Conservation (phyloP, 2,888 invertebrate genomes). For the Tetragnatha montana region DNA sequence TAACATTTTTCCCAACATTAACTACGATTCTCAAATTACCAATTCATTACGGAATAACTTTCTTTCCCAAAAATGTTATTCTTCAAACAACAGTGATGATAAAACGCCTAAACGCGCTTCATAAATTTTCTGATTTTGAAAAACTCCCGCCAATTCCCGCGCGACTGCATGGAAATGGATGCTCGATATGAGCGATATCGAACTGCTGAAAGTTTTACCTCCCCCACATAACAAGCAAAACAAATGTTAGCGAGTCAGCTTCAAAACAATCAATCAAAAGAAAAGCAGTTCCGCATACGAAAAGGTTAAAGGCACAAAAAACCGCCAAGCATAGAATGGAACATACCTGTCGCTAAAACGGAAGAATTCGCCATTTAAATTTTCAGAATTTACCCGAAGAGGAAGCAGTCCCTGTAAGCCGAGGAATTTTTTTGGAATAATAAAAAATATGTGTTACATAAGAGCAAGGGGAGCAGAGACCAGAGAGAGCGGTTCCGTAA, state of each 20-base stretch:
- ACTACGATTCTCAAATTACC: too few species aligned
- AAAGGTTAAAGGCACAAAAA: not conserved
- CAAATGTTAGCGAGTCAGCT: not conserved
- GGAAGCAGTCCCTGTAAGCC: not conserved
- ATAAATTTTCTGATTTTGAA: too few species aligned
- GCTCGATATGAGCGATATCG: too few species aligned
- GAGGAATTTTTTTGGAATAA: not conserved
- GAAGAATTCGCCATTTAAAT: conserved; percentile 15
- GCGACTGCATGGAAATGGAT: too few species aligned
- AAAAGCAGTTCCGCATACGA: not conserved
- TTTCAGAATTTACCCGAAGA: too few species aligned
- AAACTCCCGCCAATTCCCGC: too few species aligned
- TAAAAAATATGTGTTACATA: not conserved
- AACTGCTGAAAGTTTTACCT: too few species aligned
- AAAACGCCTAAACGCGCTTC: too few species aligned
- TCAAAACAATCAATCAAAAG: not conserved
- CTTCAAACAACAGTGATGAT: too few species aligned
- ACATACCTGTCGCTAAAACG: conserved; percentile 15
- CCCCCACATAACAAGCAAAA: not conserved
- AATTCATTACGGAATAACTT: too few species aligned
- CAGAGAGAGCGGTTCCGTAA: not conserved
- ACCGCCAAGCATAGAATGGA: not conserved
- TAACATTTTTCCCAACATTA: too few species aligned
- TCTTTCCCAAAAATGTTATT: too few species aligned
- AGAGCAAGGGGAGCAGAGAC: not conserved